Evolutionary conservation across 2,113 vertebrate species (phyloP), one percentile per base, ranked within the genome.

Genomic region (Clarias gariepinus): DNA sequence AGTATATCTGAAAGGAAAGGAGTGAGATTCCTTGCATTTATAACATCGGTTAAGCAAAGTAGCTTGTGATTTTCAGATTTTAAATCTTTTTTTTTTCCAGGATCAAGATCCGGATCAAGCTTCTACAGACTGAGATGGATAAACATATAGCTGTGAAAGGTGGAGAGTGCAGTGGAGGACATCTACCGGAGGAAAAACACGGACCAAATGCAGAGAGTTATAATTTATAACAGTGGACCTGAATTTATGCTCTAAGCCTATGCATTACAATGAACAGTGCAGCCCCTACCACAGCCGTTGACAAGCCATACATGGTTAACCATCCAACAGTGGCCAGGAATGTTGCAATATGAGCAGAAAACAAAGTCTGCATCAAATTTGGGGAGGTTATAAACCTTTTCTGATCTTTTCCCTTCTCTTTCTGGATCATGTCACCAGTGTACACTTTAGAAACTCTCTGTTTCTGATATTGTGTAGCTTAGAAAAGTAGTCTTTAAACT

Each of bases 71-170:
- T 77, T 12, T 30, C 16, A 58, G n/a, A 58, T 25, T 61, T 36
- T 36, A 7, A 61, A 19, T 79, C 1, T 60, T 33, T 79, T 60
- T 47, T 81, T 13, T 36, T 77, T 30, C 68, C 33, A 86, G 85
- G 79, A 63, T 12, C 18, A 82, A 77, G 13, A 61, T 25, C n/a
- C 68, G 86, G 71, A 68, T 16, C n/a, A 68, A 87, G 28, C 52
- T 30, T 76, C 60, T 36, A 52, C 6, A 57, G 86, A 68, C 81
- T 77, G 23, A 87, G 18, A 77, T 66, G 41, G 58, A 80, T 28
- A 55, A 64, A 52, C 9, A 61, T 21, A 36, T 41, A 68, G 30
- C 33, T 71, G 85, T 68, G 53, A 63, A 85, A 30, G 9, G 36
- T 66, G 60, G 13, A 85, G 36, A 78, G 36, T 55, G 28, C 52